A percentile compares a stretch with the other conserved stretches of the same genome.
phyloP scores from a whole-genome alignment of 1,140 invertebrate genomes.

The Camponotus floridanus region DNA sequence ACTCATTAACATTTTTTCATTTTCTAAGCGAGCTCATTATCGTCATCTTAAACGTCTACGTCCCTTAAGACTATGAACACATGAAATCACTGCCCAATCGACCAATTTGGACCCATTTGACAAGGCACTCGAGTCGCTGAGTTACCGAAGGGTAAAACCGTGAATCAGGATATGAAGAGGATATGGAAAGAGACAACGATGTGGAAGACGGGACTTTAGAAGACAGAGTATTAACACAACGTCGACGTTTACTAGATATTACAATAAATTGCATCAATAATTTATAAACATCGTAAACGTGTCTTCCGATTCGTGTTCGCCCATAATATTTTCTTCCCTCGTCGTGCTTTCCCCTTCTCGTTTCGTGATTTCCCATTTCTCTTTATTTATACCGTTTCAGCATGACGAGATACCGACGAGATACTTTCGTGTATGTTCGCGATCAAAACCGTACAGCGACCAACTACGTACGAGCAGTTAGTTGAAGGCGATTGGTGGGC shows the following conservation, averaged over 20 bases:
- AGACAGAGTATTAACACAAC: conserved; percentile 64
- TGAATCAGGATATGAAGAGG: background rate
- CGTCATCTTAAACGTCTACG: conserved; percentile 78
- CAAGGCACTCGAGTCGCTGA: conserved; percentile 83
- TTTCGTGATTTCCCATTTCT: background rate
- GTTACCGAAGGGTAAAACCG: conserved; percentile 47
- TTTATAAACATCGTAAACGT: conserved; percentile 49
- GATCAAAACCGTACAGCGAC: conserved; percentile 43
- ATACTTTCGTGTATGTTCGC: conserved; percentile 24
- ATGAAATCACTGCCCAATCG: conserved; percentile 87
- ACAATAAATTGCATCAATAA: conserved; percentile 31
- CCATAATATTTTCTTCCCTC: conserved; percentile 62
- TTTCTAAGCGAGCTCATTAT: conserved; percentile 74
- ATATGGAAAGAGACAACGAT: background rate
- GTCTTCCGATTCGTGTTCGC: conserved; percentile 43
- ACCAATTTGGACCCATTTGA: conserved; percentile 85
- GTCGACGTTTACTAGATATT: conserved; percentile 36
- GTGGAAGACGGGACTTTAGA: conserved; percentile 62
- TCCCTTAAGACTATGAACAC: conserved; percentile 86
- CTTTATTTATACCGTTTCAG: background rate
- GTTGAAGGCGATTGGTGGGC: conserved; percentile 82
- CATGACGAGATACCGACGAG: conserved; percentile 37
- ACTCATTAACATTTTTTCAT: conserved; percentile 65
- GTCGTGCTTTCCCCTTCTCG: background rate
- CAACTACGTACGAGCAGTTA: conserved; percentile 28